Conservation (phyloP, 2,888 invertebrate genomes). For the Phytoseiulus persimilis region DNA sequence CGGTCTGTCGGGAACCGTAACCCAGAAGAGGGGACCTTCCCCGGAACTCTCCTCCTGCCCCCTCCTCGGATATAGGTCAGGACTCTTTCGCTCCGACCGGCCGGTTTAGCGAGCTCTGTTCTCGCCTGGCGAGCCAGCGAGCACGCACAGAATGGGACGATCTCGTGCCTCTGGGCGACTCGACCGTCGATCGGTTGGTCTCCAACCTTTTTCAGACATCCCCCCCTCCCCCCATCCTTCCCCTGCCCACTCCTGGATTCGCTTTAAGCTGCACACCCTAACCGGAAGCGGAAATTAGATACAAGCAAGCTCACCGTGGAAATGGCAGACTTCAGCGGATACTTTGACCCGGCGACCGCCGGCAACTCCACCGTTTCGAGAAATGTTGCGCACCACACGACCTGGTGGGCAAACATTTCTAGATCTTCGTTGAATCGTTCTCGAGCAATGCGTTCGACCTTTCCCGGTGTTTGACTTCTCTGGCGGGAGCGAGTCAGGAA, state of each 20-base stretch:
- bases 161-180: neutral
- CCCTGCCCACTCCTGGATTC: too few species aligned
- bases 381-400: too few species aligned
- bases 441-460: too few species aligned
- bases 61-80: neutral
- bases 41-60: neutral
- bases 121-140: neutral
- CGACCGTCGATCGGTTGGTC: neutral
- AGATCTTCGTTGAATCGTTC: too few species aligned
- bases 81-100: neutral
- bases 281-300: neutral
- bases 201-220: neutral
- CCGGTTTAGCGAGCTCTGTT: neutral
- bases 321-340: neutral
- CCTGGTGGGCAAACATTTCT: too few species aligned
- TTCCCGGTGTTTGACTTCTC: too few species aligned
- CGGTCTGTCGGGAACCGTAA: neutral
- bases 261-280: neutral
- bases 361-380: neutral
- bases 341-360: neutral
- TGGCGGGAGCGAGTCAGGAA: too few species aligned
- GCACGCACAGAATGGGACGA: neutral
- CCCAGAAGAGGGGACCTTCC: neutral
- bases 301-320: neutral
- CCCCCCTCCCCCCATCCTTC: too few species aligned